Percentiles rank a stretch among this genome's conserved stretches.
phyloP scores from a whole-genome alignment of 1,140 invertebrate genomes.

The Lepidurus packardi region DNA sequence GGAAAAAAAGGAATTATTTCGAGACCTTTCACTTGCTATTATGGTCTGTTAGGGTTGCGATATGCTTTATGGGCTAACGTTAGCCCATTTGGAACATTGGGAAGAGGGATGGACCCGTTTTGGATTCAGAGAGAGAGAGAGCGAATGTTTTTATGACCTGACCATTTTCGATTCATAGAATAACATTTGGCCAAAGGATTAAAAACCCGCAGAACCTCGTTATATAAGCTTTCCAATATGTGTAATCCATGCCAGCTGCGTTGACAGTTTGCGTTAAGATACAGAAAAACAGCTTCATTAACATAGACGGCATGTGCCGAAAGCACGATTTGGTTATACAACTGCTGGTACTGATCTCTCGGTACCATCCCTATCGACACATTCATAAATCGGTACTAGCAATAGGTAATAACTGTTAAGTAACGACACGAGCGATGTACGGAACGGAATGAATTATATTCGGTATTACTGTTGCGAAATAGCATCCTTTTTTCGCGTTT shows the following conservation, averaged over 20 bases:
- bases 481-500: too few relatives aligned
- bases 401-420: too few relatives aligned
- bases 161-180: constrained; percentile 2
- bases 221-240: not conserved
- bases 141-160: constrained; percentile 4
- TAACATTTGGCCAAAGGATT: constrained; percentile 19
- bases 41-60: not conserved
- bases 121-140: not conserved
- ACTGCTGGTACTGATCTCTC: too few relatives aligned
- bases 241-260: constrained; percentile 15
- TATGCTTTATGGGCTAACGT: too few relatives aligned
- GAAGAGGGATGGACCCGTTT: not conserved
- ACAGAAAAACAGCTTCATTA: not conserved
- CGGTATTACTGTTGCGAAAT: too few relatives aligned
- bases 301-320: not conserved
- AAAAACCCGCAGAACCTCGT: not conserved
- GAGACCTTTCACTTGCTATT: not conserved
- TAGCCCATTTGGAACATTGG: too few relatives aligned
- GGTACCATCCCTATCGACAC: too few relatives aligned
- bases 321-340: not conserved
- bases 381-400: too few relatives aligned
- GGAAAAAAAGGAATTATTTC: not conserved
- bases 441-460: too few relatives aligned
- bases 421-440: too few relatives aligned
- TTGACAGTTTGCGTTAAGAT: not conserved